These are phyloP conservation scores for Limnothrissa miodon DNA, from an alignment of 2,113 vertebrate genomes.

Conservation along the genomic window DNA sequence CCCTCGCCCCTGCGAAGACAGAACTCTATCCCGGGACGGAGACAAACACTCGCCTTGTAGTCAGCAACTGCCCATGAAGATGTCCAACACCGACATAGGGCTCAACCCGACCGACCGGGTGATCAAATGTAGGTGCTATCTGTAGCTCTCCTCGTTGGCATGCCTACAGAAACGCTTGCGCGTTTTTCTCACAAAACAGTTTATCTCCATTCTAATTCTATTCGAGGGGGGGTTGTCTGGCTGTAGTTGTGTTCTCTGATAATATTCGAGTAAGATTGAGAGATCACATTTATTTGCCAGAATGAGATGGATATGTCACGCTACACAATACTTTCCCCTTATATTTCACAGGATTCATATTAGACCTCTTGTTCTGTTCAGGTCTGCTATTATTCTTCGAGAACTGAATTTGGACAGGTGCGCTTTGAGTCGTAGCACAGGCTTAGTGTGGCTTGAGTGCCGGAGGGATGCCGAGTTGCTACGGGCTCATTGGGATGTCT, in stretches of 20 bases:
- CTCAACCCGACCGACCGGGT: constrained; percentile 66
- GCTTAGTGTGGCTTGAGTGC: constrained; percentile 2
- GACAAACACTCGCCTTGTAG: constrained; percentile 54
- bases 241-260: neutral
- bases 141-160: neutral
- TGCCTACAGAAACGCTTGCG: neutral
- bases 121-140: constrained; percentile 71
- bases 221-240: neutral
- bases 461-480: constrained; percentile 5
- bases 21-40: constrained; percentile 56
- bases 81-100: constrained; percentile 74
- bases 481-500: constrained; percentile 14
- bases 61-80: constrained; percentile 64
- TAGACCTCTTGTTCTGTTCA: neutral
- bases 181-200: neutral
- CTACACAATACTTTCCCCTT: neutral
- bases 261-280: neutral
- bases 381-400: neutral
- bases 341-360: neutral
- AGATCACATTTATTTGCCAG: neutral
- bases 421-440: neutral
- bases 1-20: constrained; percentile 52
- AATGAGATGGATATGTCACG: neutral
- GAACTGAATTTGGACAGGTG: neutral
- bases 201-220: neutral